These are phyloP conservation scores for Carlito syrichta DNA, from an alignment of 2,113 vertebrate species.

Conservation along the genomic window DNA sequence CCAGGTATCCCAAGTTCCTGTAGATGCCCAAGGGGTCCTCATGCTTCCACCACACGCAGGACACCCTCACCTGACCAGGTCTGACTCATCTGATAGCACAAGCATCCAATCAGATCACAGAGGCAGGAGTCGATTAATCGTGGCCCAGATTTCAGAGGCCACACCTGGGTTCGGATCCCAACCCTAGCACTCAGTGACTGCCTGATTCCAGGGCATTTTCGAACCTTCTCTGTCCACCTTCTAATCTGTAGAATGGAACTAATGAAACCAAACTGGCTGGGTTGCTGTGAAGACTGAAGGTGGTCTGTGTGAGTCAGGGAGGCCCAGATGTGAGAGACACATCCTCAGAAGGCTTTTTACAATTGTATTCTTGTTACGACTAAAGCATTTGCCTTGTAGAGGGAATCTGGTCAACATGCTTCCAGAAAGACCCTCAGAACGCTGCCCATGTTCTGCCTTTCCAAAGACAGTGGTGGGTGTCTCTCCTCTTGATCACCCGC, in stretches of 20 bases:
- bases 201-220: background rate
- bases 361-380: no score
- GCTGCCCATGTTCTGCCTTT: background rate
- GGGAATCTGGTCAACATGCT: background rate
- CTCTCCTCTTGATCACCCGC: background rate
- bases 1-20: background rate
- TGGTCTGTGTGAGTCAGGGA: background rate
- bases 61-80: fast-evolving
- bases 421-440: background rate
- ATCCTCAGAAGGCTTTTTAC: background rate
- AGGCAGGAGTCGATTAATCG: fast-evolving
- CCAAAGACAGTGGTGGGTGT: background rate
- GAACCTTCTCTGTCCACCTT: background rate
- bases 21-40: background rate
- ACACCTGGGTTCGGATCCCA: fast-evolving
- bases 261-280: fast-evolving
- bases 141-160: background rate
- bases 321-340: background rate
- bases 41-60: fast-evolving
- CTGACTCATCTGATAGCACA: fast-evolving
- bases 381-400: background rate
- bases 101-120: background rate
- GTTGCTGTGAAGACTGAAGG: no score
- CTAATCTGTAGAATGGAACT: background rate
- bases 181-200: fast-evolving